phyloP scores from a whole-genome alignment of 2,797 vertebrate species.

The Macropus fuliginosus region DNA sequence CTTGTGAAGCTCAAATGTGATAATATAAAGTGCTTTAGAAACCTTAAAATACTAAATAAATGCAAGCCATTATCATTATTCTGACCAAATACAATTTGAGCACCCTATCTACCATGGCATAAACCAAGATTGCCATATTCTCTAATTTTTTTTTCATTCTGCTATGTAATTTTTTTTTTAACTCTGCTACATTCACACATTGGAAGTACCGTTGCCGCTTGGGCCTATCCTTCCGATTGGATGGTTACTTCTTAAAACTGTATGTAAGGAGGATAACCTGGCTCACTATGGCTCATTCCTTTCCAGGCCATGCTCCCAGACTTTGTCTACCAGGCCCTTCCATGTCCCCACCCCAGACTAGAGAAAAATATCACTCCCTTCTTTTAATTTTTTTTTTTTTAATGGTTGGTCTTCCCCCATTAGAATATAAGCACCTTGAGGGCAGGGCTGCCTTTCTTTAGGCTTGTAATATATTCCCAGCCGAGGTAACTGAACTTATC shows the following conservation, averaged over 20 bases:
- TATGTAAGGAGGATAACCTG: background rate
- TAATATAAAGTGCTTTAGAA: background rate
- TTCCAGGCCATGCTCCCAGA: background rate
- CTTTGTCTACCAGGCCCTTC: background rate
- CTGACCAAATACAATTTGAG: background rate
- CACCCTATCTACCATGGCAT: background rate
- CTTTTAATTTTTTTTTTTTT: background rate
- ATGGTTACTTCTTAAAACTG: background rate
- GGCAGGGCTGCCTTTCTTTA: background rate
- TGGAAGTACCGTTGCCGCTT: background rate
- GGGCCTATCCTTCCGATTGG: background rate
- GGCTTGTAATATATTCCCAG: background rate
- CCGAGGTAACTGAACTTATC: no score
- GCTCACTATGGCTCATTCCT: background rate
- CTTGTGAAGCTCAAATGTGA: background rate
- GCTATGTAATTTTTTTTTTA: background rate
- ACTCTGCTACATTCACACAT: background rate
- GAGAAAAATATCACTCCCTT: background rate
- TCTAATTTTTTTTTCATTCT: background rate
- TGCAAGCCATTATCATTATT: background rate
- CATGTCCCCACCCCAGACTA: background rate
- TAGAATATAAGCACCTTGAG: background rate
- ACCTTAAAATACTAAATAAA: background rate
- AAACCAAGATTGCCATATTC: background rate
- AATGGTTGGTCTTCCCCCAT: background rate